These are phyloP conservation scores for Anoplophora glabripennis DNA, from an alignment of 1,140 invertebrate genomes.

Conservation along the genomic window DNA sequence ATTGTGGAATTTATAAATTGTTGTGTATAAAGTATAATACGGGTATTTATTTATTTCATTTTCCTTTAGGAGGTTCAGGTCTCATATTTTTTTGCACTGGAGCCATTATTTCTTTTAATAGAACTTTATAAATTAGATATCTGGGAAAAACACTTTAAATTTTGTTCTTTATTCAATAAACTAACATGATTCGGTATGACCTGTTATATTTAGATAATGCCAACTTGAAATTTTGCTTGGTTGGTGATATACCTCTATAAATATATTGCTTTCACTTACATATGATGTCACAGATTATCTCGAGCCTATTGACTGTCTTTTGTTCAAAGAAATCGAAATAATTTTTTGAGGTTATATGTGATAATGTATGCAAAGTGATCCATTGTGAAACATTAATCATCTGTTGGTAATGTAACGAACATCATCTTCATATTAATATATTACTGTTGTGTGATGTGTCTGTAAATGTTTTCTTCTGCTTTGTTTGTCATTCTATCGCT, in stretches of 20 bases:
- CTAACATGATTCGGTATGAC: background rate
- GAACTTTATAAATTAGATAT: conserved; percentile 11
- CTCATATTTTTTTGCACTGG: conserved; percentile 2
- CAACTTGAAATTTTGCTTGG: conserved; percentile 32
- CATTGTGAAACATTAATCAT: too few species aligned
- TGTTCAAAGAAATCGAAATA: too few species aligned
- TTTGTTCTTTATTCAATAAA: too few species aligned
- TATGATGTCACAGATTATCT: too few species aligned
- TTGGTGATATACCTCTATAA: conserved; percentile 14
- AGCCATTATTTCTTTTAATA: conserved; percentile 20
- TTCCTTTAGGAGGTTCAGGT: background rate
- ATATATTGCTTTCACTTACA: background rate
- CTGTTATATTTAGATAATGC: conserved; percentile 36
- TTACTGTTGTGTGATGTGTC: background rate
- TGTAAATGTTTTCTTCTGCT: background rate
- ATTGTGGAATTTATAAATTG: background rate
- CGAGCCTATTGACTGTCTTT: too few species aligned
- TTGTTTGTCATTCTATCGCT: background rate
- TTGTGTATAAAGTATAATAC: conserved; percentile 7
- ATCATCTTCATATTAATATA: background rate
- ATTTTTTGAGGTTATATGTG: too few species aligned
- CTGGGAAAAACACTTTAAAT: too few species aligned
- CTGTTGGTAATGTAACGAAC: too few species aligned
- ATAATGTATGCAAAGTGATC: too few species aligned
- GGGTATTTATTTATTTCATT: conserved; percentile 15